Base-by-base conservation (phyloP, 1,140 invertebrate genomes). In the Drosophila persimilis region DNA sequence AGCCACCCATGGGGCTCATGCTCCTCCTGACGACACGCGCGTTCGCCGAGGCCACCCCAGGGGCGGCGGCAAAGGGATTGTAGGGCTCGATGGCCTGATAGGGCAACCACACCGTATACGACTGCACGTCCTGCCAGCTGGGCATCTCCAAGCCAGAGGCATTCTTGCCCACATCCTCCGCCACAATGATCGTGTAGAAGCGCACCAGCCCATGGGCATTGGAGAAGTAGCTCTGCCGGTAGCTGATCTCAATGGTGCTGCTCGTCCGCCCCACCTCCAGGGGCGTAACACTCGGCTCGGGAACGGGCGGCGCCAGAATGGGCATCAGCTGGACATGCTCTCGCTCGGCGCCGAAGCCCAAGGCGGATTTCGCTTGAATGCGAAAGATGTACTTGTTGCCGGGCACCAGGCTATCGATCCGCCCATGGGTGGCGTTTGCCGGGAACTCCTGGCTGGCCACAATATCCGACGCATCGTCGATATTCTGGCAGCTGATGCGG, bases 51-150 rank as follows among this genome's bases (percentile, higher is more conserved):
- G 94, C 94, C 7, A 26, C 13, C n/a, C 93, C 95, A 26, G 24
- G 6, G 4, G 24, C 4, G 24, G 24, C 24, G 64, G 94, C 94
- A 92, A 98, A 98, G 13, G 97, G 97, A 93, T 96, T 96, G 92
- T 96, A 98, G 0, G 96, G 96, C 77, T 98, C 97, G 90, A 95
- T 94, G 35, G 96, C 95, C 93, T 98, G 97, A 93, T 98, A 98
- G 3, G 97, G 97, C 39, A 97, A 95, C 97, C 97, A 98, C 22
- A 96, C 92, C 39, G 95, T 94, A 84, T 97, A 97, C 3, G 95
- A 93, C 89, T 98, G 97, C 6, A 98, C 97, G 85, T 98, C 97
- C 72, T 94, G 94, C 98, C 98, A 99, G 75, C 95, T 96, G 1
- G 96, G 97, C 94, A 98, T 96, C 77, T 96, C 95, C 48, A 96